phyloP scores from a whole-genome alignment of 2,797 vertebrate species.

The Thalassophryne amazonica region DNA sequence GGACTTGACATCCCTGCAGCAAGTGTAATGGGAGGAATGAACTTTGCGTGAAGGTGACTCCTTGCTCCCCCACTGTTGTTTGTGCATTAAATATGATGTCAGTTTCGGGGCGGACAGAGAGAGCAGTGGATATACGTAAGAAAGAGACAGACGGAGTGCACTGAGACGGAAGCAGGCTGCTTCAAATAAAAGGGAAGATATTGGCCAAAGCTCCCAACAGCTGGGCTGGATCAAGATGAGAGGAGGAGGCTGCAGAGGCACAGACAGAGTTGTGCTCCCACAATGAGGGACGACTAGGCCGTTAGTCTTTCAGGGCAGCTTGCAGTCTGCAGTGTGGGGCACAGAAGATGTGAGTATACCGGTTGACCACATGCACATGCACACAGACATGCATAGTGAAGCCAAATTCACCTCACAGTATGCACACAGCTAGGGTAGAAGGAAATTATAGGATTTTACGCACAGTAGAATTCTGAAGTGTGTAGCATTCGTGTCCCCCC shows the following conservation, averaged over 20 bases:
- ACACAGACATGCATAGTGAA: constrained; percentile 12
- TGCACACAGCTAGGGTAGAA: background rate
- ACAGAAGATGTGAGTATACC: constrained; percentile 23
- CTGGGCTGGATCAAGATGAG: constrained; percentile 45
- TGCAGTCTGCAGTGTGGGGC: constrained; percentile 9
- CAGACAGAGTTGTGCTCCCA: constrained; percentile 45
- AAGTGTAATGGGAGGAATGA: constrained; percentile 62
- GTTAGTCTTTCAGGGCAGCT: constrained; percentile 32
- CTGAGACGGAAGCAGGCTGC: background rate
- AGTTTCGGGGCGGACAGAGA: constrained; percentile 40
- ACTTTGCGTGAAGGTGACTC: constrained; percentile 73
- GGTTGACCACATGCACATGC: background rate
- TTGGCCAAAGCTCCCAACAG: constrained; percentile 44
- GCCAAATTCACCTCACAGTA: too few species aligned
- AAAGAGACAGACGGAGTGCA: background rate
- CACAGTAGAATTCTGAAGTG: too few species aligned
- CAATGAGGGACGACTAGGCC: constrained; percentile 28
- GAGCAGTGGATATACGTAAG: background rate
- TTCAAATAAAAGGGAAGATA: constrained; percentile 41
- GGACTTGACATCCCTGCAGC: constrained; percentile 46
- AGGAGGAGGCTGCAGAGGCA: constrained; percentile 34
- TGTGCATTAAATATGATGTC: constrained; percentile 68
- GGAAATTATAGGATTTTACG: too few species aligned
- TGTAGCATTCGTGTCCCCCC: too few species aligned
- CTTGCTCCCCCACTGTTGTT: constrained; percentile 43